Conservation (phyloP, 2,797 vertebrate species). For the Acipenser ruthenus region DNA sequence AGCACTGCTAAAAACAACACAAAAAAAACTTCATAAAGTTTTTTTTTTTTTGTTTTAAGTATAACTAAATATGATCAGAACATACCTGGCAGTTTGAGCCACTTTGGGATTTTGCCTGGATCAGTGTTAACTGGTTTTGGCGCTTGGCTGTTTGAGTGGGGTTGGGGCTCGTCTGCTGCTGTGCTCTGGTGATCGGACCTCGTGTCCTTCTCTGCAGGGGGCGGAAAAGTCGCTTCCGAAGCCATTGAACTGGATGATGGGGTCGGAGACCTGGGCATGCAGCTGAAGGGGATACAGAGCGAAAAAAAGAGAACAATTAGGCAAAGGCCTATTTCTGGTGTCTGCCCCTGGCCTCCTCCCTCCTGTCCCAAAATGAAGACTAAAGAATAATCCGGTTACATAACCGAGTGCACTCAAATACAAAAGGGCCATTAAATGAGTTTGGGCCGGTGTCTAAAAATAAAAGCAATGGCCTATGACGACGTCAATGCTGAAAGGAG, state of each 20-base stretch:
- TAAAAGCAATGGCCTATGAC: conserved; percentile 37
- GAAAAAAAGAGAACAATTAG: conserved; percentile 55
- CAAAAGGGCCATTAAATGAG: conserved; percentile 45
- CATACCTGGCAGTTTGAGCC: conserved; percentile 83
- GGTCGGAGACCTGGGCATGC: conserved; percentile 62
- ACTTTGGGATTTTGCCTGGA: conserved; percentile 70
- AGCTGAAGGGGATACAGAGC: conserved; percentile 50
- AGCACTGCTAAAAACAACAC: too few relatives aligned
- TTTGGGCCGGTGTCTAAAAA: conserved; percentile 48
- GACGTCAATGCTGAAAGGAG: conserved; percentile 37
- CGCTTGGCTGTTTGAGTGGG: conserved; percentile 46
- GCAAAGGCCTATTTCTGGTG: conserved; percentile 56
- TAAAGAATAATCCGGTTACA: conserved; percentile 61
- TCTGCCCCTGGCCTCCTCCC: conserved; percentile 25
- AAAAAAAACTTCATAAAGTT: too few relatives aligned
- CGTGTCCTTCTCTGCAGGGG: conserved; percentile 43
- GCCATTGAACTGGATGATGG: conserved; percentile 62
- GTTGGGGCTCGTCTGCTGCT: conserved; percentile 46
- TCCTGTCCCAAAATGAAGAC: conserved; percentile 38
- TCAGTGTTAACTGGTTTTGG: conserved; percentile 55
- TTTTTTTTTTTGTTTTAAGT: too few relatives aligned
- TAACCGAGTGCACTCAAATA: conserved; percentile 40
- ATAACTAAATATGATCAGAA: conserved; percentile 41
- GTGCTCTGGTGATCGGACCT: conserved; percentile 40
- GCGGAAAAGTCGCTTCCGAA: conserved; percentile 57